These are phyloP conservation scores for Malacoraja senta DNA, from an alignment of 2,797 vertebrate genomes.

Conservation along the genomic window DNA sequence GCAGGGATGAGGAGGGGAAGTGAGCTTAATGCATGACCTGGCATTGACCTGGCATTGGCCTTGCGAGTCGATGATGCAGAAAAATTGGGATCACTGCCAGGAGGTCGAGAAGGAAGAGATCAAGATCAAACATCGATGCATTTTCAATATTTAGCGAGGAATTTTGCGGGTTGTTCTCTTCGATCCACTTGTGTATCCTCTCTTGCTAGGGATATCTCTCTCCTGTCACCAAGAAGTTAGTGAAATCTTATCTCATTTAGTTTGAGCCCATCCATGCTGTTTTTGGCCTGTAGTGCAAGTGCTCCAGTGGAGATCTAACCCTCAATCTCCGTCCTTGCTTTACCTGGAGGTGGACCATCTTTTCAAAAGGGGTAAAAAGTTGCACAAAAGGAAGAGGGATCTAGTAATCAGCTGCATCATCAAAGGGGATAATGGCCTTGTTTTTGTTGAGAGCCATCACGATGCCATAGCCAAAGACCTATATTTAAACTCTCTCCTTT, in stretches of 20 bases:
- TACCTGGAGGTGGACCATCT: too few relatives aligned
- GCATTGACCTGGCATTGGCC: slow-evolving; percentile 55
- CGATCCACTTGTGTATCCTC: background rate
- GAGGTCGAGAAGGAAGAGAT: slow-evolving; percentile 40
- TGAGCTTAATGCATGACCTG: slow-evolving; percentile 49
- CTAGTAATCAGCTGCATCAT: too few relatives aligned
- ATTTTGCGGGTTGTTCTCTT: background rate
- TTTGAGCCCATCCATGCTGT: background rate
- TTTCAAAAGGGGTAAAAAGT: too few relatives aligned
- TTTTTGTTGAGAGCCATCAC: too few relatives aligned
- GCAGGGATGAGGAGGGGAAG: slow-evolving; percentile 62
- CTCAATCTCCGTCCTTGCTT: background rate
- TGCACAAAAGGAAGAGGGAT: too few relatives aligned
- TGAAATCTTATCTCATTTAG: background rate
- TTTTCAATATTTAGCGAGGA: slow-evolving; percentile 6
- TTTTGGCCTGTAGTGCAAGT: background rate
- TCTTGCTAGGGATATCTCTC: background rate
- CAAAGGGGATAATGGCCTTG: too few relatives aligned
- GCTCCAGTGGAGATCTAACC: background rate
- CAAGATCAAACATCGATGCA: background rate
- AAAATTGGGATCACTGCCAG: slow-evolving; percentile 42
- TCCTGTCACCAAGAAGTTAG: background rate
- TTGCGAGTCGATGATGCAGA: slow-evolving; percentile 52
- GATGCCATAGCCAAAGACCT: too few relatives aligned
- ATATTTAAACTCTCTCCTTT: too few relatives aligned